Percentiles rank a stretch among this genome's conserved stretches.
Conservation (phyloP, 2,797 vertebrate species). For the Lacerta bilineata region DNA sequence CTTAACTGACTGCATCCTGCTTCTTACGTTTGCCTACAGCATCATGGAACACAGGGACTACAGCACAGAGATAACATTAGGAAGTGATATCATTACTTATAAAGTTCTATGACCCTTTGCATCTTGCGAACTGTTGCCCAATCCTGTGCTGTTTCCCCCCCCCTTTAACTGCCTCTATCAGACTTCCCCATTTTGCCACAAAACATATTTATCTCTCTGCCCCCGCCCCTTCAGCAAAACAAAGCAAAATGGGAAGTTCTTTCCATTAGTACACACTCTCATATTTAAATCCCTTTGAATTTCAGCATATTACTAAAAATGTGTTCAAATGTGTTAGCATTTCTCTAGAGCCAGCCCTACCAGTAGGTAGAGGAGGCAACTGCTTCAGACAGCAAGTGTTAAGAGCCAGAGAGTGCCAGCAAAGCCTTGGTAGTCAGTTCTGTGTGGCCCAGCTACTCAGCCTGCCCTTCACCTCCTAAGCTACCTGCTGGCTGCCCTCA, state of each 20-base stretch:
- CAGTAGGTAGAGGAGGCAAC: too few relatives aligned
- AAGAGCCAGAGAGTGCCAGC: too few relatives aligned
- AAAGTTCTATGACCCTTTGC: not conserved
- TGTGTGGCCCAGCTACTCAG: too few relatives aligned
- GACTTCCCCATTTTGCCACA: not conserved
- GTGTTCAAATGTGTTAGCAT: not conserved
- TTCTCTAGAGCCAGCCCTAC: too few relatives aligned
- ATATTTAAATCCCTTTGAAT: not conserved
- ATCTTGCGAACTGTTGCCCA: not conserved
- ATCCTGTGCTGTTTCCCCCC: not conserved
- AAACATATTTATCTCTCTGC: not conserved
- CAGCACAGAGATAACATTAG: conserved; percentile 3
- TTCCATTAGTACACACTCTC: not conserved
- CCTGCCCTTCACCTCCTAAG: too few relatives aligned
- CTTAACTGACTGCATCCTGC: not conserved
- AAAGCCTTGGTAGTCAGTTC: too few relatives aligned
- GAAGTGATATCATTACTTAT: accelerated
- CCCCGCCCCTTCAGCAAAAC: not conserved
- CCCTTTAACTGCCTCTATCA: not conserved
- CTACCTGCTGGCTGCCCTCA: too few relatives aligned
- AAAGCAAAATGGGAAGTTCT: not conserved
- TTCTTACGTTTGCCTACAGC: not conserved
- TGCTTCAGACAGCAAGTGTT: too few relatives aligned
- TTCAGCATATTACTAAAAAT: conserved; percentile 36
- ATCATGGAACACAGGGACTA: not conserved